Conservation (phyloP, 2,797 vertebrate genomes). For the Atherinosoma microstoma region DNA sequence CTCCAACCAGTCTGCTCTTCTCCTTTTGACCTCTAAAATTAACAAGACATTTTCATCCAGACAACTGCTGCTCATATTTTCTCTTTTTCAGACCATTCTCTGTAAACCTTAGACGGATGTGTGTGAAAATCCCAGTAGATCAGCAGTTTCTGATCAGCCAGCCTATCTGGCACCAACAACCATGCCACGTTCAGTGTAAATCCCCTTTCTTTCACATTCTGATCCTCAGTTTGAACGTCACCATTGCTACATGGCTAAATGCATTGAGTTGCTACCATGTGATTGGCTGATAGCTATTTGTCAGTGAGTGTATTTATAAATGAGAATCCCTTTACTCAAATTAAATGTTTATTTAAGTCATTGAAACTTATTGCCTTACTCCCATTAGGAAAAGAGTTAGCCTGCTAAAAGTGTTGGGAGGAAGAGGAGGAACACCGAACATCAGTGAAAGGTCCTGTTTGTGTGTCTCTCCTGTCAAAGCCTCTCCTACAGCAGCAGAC, state of each 20-base stretch:
- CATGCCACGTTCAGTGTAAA: no score
- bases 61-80: neutral
- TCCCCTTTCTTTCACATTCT: no score
- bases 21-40: neutral
- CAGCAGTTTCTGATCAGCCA: no score
- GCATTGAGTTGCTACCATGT: no score
- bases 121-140: no score
- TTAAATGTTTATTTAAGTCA: neutral
- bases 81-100: neutral
- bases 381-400: neutral
- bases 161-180: no score
- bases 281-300: no score
- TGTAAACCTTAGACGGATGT: no score
- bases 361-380: neutral
- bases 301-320: neutral
- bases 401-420: neutral
- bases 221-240: no score
- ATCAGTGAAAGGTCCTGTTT: conserved; percentile 53
- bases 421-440: conserved; percentile 20
- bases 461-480: conserved; percentile 80
- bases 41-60: neutral
- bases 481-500: conserved; percentile 75
- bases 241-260: no score
- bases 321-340: neutral
- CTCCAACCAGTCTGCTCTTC: neutral